Percentiles rank a stretch among this genome's conserved stretches.
Evolutionary conservation across 2,797 vertebrate genomes (phyloP).

Genomic region (Avahi laniger): DNA sequence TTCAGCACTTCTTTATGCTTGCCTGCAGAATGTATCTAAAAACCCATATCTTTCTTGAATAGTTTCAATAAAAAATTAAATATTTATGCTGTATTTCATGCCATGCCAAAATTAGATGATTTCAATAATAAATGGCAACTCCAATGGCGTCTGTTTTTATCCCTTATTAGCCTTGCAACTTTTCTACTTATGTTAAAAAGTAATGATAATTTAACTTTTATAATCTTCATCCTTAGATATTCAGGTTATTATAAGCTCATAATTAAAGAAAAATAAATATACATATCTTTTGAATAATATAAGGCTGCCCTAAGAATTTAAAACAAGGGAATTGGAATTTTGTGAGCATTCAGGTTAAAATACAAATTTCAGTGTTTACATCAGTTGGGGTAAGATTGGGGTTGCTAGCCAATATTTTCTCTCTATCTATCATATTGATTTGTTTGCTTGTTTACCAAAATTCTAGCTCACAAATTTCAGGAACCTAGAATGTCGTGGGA

Average conservation of each 20-base stretch:
- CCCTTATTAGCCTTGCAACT: conserved; percentile 36
- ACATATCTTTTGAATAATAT: background rate
- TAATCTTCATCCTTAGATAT: conserved; percentile 11
- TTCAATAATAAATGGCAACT: conserved; percentile 52
- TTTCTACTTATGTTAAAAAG: conserved; percentile 49
- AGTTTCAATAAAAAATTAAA: conserved; percentile 73
- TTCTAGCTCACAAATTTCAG: background rate
- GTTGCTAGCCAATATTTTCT: background rate
- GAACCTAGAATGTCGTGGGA: background rate
- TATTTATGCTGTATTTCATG: conserved; percentile 68
- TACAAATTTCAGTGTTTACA: background rate
- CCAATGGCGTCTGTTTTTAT: conserved; percentile 23
- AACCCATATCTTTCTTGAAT: conserved; percentile 42
- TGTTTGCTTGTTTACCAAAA: background rate
- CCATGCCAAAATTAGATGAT: conserved; percentile 36
- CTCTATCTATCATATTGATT: background rate
- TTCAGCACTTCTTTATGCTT: conserved; percentile 5
- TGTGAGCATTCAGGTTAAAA: background rate
- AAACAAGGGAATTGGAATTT: background rate
- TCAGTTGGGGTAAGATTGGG: background rate
- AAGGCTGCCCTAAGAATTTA: background rate
- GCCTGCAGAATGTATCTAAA: conserved; percentile 34
- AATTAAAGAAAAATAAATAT: background rate
- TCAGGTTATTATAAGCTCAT: conserved; percentile 30
- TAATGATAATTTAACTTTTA: conserved; percentile 50